Evolutionary conservation across 1,140 invertebrate genomes (phyloP).

Genomic region (Drosophila mauritiana): DNA sequence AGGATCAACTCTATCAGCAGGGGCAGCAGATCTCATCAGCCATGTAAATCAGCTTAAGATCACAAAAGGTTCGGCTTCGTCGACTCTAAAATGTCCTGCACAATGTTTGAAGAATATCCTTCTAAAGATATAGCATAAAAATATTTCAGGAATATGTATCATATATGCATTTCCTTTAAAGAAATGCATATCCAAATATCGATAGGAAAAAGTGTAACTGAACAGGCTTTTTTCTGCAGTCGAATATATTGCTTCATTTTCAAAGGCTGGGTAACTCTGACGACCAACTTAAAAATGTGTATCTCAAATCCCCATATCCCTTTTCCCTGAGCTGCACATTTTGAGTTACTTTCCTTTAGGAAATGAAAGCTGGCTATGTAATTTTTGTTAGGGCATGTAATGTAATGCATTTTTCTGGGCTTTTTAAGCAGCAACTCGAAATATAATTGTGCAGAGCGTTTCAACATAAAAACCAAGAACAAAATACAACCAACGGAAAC

Average conservation of each 20-base stretch:
- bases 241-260: not conserved
- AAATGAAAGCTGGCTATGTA: not conserved
- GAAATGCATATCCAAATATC: not conserved
- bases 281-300: not conserved
- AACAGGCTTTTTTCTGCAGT: not conserved
- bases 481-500: slow-evolving; percentile 21
- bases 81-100: slow-evolving; percentile 28
- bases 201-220: not conserved
- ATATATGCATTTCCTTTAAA: not conserved
- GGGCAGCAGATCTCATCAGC: slow-evolving; percentile 71
- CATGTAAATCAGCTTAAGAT: slow-evolving; percentile 57
- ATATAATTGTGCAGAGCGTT: slow-evolving; percentile 22
- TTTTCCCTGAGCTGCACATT: not conserved
- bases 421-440: too few species aligned
- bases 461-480: not conserved
- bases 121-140: not conserved
- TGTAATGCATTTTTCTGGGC: not conserved
- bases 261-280: not conserved
- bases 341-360: not conserved
- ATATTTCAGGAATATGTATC: not conserved
- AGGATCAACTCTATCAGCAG: slow-evolving; percentile 37
- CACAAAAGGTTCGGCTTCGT: slow-evolving; percentile 9
- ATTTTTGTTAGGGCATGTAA: not conserved
- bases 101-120: not conserved
- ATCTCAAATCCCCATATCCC: not conserved